Conservation (phyloP, 2,797 vertebrate genomes). For the Spinus pinus region DNA sequence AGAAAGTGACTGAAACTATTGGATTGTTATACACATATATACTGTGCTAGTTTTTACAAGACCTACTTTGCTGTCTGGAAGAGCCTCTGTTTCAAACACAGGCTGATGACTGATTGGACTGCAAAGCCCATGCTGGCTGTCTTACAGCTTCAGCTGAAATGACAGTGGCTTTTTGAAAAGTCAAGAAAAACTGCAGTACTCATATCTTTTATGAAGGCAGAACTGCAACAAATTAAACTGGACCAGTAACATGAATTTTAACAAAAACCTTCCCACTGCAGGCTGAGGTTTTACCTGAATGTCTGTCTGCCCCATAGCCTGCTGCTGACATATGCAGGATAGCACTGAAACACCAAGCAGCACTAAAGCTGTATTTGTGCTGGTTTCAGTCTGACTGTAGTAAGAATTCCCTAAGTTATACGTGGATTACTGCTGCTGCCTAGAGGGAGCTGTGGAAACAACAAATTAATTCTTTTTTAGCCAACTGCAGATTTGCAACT, state of each 20-base stretch:
- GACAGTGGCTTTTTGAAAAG: not conserved
- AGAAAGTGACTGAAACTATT: not conserved
- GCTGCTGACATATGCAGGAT: not conserved
- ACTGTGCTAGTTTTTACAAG: not conserved
- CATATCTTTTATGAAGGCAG: not conserved
- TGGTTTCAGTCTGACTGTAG: not conserved
- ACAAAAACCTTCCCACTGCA: not conserved
- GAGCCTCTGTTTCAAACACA: not conserved
- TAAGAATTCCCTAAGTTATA: not conserved
- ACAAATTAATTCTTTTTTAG: not conserved
- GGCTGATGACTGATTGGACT: not conserved
- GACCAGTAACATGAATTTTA: not conserved
- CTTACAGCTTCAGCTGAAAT: not conserved
- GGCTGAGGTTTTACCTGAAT: not conserved
- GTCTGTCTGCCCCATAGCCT: not conserved
- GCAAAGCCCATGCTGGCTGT: not conserved
- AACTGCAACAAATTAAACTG: not conserved
- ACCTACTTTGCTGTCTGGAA: not conserved
- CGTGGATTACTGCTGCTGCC: conserved; percentile 17
- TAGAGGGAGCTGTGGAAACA: conserved; percentile 32
- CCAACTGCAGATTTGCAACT: not conserved
- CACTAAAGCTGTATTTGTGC: not conserved
- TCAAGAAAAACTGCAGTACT: not conserved
- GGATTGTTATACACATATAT: not conserved
- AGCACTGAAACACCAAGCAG: not conserved